Percentiles rank a stretch among this genome's conserved stretches.
These are phyloP conservation scores for Paradoxurus hermaphroditus DNA, from an alignment of 2,113 vertebrate genomes.

Conservation along the genomic window DNA sequence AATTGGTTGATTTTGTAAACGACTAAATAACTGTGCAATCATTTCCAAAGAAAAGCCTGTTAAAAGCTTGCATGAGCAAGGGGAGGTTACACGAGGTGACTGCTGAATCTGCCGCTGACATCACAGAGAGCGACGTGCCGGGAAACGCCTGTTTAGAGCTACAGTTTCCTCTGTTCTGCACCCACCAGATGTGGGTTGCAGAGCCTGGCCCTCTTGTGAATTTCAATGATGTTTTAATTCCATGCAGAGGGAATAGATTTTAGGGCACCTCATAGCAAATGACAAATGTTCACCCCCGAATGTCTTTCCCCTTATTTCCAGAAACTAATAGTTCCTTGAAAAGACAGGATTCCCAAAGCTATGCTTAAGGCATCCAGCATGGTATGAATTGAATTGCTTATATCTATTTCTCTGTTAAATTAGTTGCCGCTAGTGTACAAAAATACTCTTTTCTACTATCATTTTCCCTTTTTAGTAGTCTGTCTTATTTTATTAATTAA, in stretches of 20 bases:
- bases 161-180: not conserved
- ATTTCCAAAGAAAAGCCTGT: constrained; percentile 53
- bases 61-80: not conserved
- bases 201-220: not conserved
- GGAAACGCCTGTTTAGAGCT: not conserved
- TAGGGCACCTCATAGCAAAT: not conserved
- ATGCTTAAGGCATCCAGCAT: not conserved
- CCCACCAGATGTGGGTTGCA: not conserved
- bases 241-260: not conserved
- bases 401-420: not conserved
- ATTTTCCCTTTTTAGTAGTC: constrained; percentile 6
- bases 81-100: not conserved
- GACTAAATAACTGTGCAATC: constrained; percentile 51
- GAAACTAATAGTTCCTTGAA: not conserved
- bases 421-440: not conserved
- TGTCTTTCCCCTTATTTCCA: not conserved
- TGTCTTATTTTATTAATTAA: not conserved
- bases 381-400: constrained; percentile 13
- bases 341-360: not conserved
- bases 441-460: not conserved
- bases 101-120: not conserved
- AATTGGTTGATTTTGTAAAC: constrained; percentile 60
- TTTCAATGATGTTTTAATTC: not conserved
- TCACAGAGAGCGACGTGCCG: not conserved
- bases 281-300: not conserved